A percentile compares a stretch with the other conserved stretches of the same genome.
Evolutionary conservation across 2,797 vertebrate species (phyloP).

Genomic region (Microctenopoma steveboyesi): DNA sequence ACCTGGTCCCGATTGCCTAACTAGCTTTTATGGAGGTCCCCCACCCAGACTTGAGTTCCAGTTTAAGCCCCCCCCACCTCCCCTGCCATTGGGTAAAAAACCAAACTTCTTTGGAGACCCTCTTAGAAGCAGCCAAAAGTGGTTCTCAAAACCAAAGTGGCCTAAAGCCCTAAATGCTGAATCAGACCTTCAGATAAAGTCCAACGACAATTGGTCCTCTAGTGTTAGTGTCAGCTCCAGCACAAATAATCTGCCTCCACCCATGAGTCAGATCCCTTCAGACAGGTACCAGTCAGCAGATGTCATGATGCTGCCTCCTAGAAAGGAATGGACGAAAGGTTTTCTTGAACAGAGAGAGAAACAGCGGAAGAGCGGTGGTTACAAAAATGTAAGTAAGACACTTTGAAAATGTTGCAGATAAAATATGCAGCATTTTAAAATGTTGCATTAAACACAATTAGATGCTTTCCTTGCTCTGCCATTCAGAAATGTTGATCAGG

Average conservation of each 20-base stretch:
- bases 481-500: neutral
- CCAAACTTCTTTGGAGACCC: conserved; percentile 64
- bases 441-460: neutral
- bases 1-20: conserved; percentile 83
- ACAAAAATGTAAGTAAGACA: conserved; percentile 71
- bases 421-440: neutral
- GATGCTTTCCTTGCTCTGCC: neutral
- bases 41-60: conserved; percentile 84
- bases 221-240: conserved; percentile 70
- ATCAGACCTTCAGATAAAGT: conserved; percentile 84
- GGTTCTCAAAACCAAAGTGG: conserved; percentile 91
- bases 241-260: conserved; percentile 83
- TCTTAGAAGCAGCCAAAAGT: conserved; percentile 83
- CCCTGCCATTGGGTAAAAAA: conserved; percentile 77
- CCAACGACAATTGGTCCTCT: conserved; percentile 81
- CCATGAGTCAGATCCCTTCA: conserved; percentile 90
- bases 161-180: conserved; percentile 83
- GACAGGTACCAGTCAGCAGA: conserved; percentile 88
- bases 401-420: neutral
- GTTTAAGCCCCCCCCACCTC: conserved; percentile 81
- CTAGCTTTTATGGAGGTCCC: conserved; percentile 81
- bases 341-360: conserved; percentile 85
- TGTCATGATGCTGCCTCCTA: conserved; percentile 81
- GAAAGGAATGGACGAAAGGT: conserved; percentile 88
- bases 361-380: conserved; percentile 49